Evolutionary conservation across 2,113 vertebrate genomes (phyloP), one percentile per base, ranked within the genome.

Genomic region (Lepus americanus): DNA sequence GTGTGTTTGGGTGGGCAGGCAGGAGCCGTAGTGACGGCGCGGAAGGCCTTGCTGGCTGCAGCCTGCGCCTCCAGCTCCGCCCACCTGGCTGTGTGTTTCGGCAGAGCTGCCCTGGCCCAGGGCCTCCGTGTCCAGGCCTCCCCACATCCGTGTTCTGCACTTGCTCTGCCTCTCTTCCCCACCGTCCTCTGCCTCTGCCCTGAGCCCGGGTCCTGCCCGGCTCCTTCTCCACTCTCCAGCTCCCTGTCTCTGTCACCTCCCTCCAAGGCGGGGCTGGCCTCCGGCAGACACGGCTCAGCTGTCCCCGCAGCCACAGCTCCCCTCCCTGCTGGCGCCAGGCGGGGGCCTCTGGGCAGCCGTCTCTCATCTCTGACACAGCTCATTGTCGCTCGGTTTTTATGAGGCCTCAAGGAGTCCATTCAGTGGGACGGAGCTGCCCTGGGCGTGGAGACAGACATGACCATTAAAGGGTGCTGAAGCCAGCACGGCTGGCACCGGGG

Each of bases 391-490:
- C 59, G 4, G 0, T 39, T 91, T 44, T 89, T 79, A 79, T 5
- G 55, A 69, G 89, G 5, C 55, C 55, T 72, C 51, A 63, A 31
- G 89, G 72, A 49, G 16, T 22, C 9, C 49, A 23, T 69, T 86
- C 74, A 69, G 74, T 64, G 25, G 5, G 53, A 20, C 1, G 9
- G 64, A 78, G 91, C 66, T 16, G 29, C 14, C 3, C 49, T 1
- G 13, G 63, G 69, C 17, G 70, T 70, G 59, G n/a, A n/a, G 94
- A 94, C 84, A 74, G 66, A 91, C 1, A 3, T 23, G 73, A 33
- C 82, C 5, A 95, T 95, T 87, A 94, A 49, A 82, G 6, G 4
- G 23, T 51, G 70, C 63, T 49, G 93, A 1, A 72, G 96, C 78
- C 89, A 13, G 66, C 79, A 25, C 0, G 27, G 31, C 81, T 74